Evolutionary conservation across 2,797 vertebrate genomes (phyloP).

Genomic region (Glyptemys insculpta): DNA sequence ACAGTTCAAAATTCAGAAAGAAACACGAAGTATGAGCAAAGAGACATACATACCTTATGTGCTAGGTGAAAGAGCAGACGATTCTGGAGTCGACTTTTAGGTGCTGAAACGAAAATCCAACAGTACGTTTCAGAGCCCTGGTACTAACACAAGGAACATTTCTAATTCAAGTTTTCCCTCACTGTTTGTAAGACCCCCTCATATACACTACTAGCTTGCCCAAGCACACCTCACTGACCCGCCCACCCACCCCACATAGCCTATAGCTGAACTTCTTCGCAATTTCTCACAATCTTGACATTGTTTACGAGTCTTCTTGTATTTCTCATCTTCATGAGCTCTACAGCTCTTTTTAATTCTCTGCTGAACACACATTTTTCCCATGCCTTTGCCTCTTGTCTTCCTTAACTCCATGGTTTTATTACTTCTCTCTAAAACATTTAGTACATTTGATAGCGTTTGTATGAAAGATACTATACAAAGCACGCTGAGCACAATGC

Average conservation of each 20-base stretch:
- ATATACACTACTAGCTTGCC: neutral
- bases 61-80: slow-evolving; percentile 97
- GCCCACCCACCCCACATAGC: neutral
- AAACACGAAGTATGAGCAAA: slow-evolving; percentile 15
- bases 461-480: neutral
- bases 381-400: neutral
- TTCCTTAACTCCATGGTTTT: neutral
- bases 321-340: neutral
- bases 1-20: slow-evolving; percentile 18
- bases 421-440: neutral
- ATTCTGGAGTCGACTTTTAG: slow-evolving; percentile 93
- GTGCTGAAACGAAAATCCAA: slow-evolving; percentile 81
- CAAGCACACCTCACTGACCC: neutral
- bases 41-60: slow-evolving; percentile 89
- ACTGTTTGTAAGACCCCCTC: neutral
- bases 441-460: neutral
- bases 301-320: neutral
- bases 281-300: neutral
- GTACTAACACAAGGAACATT: neutral
- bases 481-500: neutral
- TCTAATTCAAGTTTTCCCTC: neutral
- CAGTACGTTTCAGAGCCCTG: neutral
- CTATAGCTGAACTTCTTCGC: neutral
- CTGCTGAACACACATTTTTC: neutral
- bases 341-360: neutral